Evolutionary conservation across 2,113 vertebrate species (phyloP), one percentile per base, ranked within the genome.

Genomic region (Nipponia nippon): DNA sequence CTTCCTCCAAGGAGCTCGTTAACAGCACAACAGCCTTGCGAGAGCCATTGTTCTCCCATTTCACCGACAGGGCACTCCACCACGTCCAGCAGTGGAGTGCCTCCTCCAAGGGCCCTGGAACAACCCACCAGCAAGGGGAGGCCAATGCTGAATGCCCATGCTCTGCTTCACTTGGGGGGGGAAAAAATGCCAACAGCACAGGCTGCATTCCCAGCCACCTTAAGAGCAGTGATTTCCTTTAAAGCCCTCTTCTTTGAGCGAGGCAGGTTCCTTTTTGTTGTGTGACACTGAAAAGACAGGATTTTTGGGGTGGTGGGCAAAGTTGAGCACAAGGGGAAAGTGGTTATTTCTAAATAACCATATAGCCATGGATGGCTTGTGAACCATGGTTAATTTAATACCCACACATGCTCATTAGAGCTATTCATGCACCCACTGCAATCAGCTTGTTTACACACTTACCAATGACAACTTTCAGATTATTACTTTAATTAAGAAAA

Each of bases 301-400:
- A 23, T 34, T 90, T 95, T 87, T 40, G 40, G 58, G 66, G 67
- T 75, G 53, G 67, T 14, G 70, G 86, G 92, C 87, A 59, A 58
- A 95, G 89, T 84, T 7, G 26, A 89, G 69, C 90, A 95, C 73
- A 61, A 95, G 86, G 72, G 85, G 77, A 93, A 97, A 83, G 79
- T 63, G 65, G 92, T 96, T 96, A 94, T 97, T 98, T 97, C 83
- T 89, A 94, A 97, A 95, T 95, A 96, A 95, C 90, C 84, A 75
- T 58, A 77, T 63, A 96, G 91, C 89, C 87, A 96, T 87, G 97
- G 95, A 97, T 94, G 94, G 95, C 87, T 97, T 96, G 91, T 98
- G 97, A 98, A 97, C 98, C 98, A 98, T 97, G 95, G 96, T 95
- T 98, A 98, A 98, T 98, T 97, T 96, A 96, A 97, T 94, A 96